phyloP scores from a whole-genome alignment of 2,888 invertebrate genomes.

The Seladonia tumulorum region DNA sequence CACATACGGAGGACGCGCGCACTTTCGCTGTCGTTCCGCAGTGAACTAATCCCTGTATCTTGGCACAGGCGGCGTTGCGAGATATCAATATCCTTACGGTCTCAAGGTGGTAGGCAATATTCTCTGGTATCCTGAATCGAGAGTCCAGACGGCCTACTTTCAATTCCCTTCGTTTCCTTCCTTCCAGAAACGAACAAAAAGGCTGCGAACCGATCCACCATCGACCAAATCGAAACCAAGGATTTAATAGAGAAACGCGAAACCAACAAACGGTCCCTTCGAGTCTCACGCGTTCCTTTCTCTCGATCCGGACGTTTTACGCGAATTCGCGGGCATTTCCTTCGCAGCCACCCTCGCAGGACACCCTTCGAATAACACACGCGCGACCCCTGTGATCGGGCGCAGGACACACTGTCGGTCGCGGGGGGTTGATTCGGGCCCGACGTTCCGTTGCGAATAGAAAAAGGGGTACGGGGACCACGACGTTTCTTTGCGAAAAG shows the following conservation, averaged over 20 bases:
- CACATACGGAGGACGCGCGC: conserved; percentile 48
- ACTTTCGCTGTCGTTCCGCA: conserved; percentile 61
- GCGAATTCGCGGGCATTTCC: conserved; percentile 32
- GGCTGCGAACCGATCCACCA: not conserved
- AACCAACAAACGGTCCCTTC: not conserved
- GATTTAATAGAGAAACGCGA: not conserved
- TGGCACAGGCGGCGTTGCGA: not conserved
- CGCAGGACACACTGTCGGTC: not conserved
- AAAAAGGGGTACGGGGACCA: not conserved
- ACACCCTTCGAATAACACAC: not conserved
- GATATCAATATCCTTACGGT: conserved; percentile 41
- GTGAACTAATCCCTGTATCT: conserved; percentile 14
- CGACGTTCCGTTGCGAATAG: too few relatives aligned
- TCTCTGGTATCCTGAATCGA: conserved; percentile 11
- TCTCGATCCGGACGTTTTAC: conserved; percentile 12
- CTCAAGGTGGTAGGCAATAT: not conserved
- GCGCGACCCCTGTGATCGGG: not conserved
- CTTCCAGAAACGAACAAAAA: not conserved
- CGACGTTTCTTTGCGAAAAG: not conserved
- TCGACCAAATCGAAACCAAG: not conserved
- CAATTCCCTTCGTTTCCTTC: not conserved
- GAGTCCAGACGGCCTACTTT: not conserved
- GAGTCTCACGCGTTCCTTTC: conserved; percentile 16
- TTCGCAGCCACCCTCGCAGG: conserved; percentile 24
- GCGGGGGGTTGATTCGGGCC: not conserved